phyloP scores from a whole-genome alignment of 2,888 invertebrate genomes.

The Dorcus parallelipipedus region DNA sequence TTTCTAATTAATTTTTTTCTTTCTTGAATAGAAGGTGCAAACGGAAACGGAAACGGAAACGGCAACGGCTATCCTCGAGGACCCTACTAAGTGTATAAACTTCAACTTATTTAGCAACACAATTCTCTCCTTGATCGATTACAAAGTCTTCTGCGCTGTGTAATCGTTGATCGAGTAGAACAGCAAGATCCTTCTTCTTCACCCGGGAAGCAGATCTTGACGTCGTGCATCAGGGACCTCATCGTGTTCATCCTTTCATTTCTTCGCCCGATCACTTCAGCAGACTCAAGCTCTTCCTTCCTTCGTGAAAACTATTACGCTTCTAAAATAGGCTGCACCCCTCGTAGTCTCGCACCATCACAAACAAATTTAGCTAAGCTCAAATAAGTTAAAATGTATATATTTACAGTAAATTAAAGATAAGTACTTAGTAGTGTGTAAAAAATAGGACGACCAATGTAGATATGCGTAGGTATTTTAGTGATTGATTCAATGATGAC shows the following conservation, averaged over 20 bases:
- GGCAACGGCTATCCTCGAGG: slow-evolving; percentile 28
- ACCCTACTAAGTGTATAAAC: slow-evolving; percentile 28
- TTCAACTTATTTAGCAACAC: not conserved
- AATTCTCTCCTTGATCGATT: not conserved
- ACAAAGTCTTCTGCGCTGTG: not conserved
- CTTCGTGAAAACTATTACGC: no score
- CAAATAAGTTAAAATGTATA: not conserved
- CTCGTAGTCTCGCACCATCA: not conserved
- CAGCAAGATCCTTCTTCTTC: no score
- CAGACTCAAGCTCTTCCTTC: no score
- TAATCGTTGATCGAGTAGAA: not conserved
- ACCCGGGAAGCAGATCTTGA: no score
- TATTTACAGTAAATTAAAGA: no score
- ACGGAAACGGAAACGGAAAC: slow-evolving; percentile 25
- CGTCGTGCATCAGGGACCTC: no score
- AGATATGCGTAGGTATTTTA: no score
- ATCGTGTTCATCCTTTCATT: no score
- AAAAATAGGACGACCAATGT: no score
- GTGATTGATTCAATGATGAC: not conserved
- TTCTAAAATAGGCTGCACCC: no score
- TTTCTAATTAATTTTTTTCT: not conserved
- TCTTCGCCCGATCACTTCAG: no score
- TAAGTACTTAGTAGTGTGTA: no score
- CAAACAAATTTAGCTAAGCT: not conserved
- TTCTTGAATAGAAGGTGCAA: slow-evolving; percentile 7